phyloP scores from a whole-genome alignment of 2,113 vertebrate genomes.

The Vanacampus margaritifer region DNA sequence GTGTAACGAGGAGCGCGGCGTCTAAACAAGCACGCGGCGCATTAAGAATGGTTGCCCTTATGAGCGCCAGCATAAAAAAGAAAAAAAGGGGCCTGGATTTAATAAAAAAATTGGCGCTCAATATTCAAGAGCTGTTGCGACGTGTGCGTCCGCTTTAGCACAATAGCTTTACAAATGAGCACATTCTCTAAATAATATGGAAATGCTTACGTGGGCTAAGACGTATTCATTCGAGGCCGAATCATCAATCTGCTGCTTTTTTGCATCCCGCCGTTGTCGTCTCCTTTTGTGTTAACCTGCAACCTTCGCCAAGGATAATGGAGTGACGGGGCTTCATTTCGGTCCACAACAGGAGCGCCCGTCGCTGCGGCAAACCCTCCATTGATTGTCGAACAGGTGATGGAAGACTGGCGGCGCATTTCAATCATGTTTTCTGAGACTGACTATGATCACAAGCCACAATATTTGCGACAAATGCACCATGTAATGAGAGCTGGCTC shows the following conservation, averaged over 20 bases:
- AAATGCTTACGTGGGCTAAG: constrained; percentile 69
- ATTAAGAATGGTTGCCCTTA: constrained; percentile 61
- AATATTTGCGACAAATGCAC: neutral
- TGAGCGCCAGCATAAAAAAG: constrained; percentile 58
- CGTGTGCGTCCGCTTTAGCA: constrained; percentile 50
- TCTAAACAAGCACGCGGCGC: constrained; percentile 55
- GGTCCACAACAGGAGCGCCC: constrained; percentile 59
- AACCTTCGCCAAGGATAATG: constrained; percentile 75
- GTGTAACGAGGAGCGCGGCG: constrained; percentile 26
- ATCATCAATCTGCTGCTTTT: constrained; percentile 71
- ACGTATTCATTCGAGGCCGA: constrained; percentile 57
- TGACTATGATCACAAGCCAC: neutral
- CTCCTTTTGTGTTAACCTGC: constrained; percentile 70
- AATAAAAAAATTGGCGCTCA: constrained; percentile 72
- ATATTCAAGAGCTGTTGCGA: constrained; percentile 72
- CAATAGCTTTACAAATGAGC: constrained; percentile 71
- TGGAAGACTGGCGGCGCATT: constrained; percentile 41
- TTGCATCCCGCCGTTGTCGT: constrained; percentile 53
- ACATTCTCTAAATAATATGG: constrained; percentile 74
- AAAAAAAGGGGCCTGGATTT: constrained; percentile 58
- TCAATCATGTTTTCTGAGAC: constrained; percentile 47
- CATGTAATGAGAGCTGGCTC: neutral
- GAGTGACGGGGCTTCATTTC: constrained; percentile 61
- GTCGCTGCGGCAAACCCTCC: constrained; percentile 50
- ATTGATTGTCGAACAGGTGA: constrained; percentile 59